Evolutionary conservation across 1,140 invertebrate genomes (phyloP).

Genomic region (Pseudobourletiella spinata): DNA sequence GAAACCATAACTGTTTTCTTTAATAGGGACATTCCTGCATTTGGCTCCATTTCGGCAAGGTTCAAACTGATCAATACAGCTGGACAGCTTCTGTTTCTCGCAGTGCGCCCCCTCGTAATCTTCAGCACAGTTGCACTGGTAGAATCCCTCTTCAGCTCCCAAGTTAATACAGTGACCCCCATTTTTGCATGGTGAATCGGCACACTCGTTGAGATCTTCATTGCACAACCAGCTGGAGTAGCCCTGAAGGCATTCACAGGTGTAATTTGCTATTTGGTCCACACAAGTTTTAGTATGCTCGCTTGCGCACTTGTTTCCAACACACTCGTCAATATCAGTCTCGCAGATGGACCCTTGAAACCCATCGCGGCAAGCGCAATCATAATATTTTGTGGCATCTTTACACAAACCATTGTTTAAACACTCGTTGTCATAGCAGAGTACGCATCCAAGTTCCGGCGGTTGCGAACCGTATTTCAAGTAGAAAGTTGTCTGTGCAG

Average conservation of each 20-base stretch:
- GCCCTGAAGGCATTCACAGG: conserved; percentile 62
- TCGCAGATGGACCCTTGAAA: conserved; percentile 64
- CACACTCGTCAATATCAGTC: conserved; percentile 67
- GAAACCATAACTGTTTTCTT: conserved; percentile 40
- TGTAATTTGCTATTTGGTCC: conserved; percentile 67
- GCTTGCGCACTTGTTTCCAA: conserved; percentile 58
- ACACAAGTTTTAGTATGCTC: conserved; percentile 54
- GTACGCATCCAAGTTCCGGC: conserved; percentile 51
- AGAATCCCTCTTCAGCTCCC: conserved; percentile 20
- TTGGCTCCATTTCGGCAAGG: conserved; percentile 52
- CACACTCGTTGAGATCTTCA: conserved; percentile 72
- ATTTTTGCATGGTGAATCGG: conserved; percentile 59
- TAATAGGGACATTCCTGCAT: conserved; percentile 16
- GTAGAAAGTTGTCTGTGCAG: conserved; percentile 32
- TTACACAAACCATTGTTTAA: conserved; percentile 71
- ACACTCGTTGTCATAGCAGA: conserved; percentile 80
- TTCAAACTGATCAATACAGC: conserved; percentile 61
- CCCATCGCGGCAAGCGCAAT: conserved; percentile 72
- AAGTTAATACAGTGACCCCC: conserved; percentile 71
- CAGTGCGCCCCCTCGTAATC: conserved; percentile 67
- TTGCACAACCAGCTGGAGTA: conserved; percentile 69
- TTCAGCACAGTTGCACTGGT: conserved; percentile 50
- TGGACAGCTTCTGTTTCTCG: conserved; percentile 56
- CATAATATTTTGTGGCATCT: conserved; percentile 62
- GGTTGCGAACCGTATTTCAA: conserved; percentile 42